Evolutionary conservation across 2,113 vertebrate genomes (phyloP), one percentile per base, ranked within the genome.

Genomic region (Tetrax tetrax): DNA sequence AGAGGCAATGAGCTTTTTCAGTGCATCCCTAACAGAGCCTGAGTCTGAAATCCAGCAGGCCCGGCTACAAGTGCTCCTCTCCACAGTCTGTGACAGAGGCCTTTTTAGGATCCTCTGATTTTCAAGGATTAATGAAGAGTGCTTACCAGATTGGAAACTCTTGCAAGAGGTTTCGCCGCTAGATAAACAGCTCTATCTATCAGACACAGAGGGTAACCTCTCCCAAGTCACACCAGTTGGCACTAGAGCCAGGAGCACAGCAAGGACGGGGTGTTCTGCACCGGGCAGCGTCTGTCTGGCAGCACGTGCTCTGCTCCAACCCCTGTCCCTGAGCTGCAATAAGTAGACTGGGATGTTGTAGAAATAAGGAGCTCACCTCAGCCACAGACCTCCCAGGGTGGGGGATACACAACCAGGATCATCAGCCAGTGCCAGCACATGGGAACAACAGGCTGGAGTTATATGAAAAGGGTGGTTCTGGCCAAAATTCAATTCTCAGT

Each of bases 381-480:
- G 45, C 16, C 76, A 74, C 6, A 3, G 72, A 87, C 64, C 83
- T 87, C 91, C 74, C 83, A 53, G n/a, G 16, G 16, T 60, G 68
- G 69, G 53, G 53, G 65, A 87, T n/a, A 15, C 83, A 57, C 19
- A 13, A 45, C 43, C 31, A 54, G 41, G 10, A 47, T 27, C 65
- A 56, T 47, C 61, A 87, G 51, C 45, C 45, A 66, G 28, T 51
- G 51, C 83, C 83, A 82, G 83, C 8, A 33, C 31, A 59, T 3
- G 17, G 89, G 89, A 93, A 88, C 3, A 9, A 92, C 5, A 19
- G 37, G 80, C 47, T 90, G 88, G 28, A 72, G 37, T 89, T 74
- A 96, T 91, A 95, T 83, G 68, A 92, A 95, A 86, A 95, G 63
- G 76, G 81, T 0, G 24, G 61, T 56, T 93, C 91, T 87, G 77